Evolutionary conservation across 2,888 invertebrate species (phyloP).

Genomic region (Himalopsyche anomala): DNA sequence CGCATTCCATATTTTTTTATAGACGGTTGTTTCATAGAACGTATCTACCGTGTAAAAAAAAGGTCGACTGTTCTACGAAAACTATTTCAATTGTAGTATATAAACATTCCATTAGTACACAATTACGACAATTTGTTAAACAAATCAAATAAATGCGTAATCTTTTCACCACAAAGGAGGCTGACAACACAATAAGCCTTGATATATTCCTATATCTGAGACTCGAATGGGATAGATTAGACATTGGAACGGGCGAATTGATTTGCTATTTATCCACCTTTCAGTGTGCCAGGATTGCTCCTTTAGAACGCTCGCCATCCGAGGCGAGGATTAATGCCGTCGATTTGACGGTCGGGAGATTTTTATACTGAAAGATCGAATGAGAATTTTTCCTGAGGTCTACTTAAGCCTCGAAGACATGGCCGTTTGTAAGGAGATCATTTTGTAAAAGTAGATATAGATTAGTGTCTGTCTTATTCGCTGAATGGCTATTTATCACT

Average conservation of each 20-base stretch:
- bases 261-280: constrained; percentile 29
- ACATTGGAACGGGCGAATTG: not conserved
- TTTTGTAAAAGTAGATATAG: not conserved
- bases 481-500: not conserved
- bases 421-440: constrained; percentile 21
- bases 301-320: not conserved
- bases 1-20: too few relatives aligned
- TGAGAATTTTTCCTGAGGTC: not conserved
- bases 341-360: constrained; percentile 12
- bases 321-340: not conserved
- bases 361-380: not conserved
- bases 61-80: too few relatives aligned
- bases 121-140: not conserved
- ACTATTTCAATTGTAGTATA: too few relatives aligned
- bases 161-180: constrained; percentile 1
- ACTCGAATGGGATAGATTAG: not conserved
- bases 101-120: too few relatives aligned
- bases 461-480: constrained; percentile 8
- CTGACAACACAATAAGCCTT: not conserved
- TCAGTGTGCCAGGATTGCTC: not conserved
- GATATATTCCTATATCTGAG: not conserved
- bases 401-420: not conserved
- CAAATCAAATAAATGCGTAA: not conserved
- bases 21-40: too few relatives aligned
- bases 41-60: too few relatives aligned